These are phyloP conservation scores for Dreissena rostriformis DNA, from an alignment of 1,140 invertebrate species.

Conservation along the genomic window DNA sequence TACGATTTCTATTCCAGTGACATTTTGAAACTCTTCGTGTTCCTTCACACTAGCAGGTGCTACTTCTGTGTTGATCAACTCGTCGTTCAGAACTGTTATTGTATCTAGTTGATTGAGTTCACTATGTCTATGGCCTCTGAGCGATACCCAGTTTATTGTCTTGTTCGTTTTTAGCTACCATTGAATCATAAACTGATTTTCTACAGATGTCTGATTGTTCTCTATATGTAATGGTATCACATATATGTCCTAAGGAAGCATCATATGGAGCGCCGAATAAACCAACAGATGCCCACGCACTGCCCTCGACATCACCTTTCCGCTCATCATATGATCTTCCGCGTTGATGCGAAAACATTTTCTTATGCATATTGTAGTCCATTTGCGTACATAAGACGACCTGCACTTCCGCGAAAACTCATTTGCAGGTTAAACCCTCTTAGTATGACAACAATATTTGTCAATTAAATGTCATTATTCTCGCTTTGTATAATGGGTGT, in stretches of 20 bases:
- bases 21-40: background rate
- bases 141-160: background rate
- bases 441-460: slow-evolving; percentile 27
- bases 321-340: slow-evolving; percentile 74
- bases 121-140: background rate
- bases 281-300: slow-evolving; percentile 78
- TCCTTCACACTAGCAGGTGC: background rate
- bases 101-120: background rate
- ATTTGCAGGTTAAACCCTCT: slow-evolving; percentile 57
- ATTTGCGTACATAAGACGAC: slow-evolving; percentile 1
- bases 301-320: slow-evolving; percentile 78
- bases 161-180: no score
- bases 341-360: slow-evolving; percentile 61
- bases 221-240: no score
- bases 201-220: no score
- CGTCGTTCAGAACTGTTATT: background rate
- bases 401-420: slow-evolving; percentile 47
- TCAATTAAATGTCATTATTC: slow-evolving; percentile 16
- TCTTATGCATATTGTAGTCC: slow-evolving; percentile 59
- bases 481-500: slow-evolving; percentile 41
- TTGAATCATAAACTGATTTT: no score
- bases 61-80: background rate
- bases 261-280: slow-evolving; percentile 68
- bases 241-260: slow-evolving; percentile 74
- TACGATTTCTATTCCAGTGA: background rate